Percentiles rank a stretch among this genome's conserved stretches.
Evolutionary conservation across 2,113 vertebrate species (phyloP).

Genomic region (Antechinus stuartii): DNA sequence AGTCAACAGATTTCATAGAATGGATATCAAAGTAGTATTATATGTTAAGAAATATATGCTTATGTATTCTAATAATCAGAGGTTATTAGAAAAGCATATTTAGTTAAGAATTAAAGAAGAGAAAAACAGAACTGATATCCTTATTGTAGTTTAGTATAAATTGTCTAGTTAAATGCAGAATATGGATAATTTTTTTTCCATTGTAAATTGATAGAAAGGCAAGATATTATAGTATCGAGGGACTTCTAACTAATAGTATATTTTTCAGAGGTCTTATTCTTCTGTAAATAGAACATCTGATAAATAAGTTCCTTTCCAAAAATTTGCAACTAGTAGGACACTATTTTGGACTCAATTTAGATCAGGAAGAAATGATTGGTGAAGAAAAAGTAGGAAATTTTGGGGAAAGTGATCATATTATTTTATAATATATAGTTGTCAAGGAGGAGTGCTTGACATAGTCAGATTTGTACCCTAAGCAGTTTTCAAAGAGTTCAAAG

Average conservation of each 20-base stretch:
- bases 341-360: background rate
- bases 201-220: background rate
- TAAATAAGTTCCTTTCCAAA: background rate
- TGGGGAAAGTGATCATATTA: background rate
- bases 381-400: background rate
- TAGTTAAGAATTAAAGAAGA: background rate
- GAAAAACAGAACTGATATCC: background rate
- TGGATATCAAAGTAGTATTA: background rate
- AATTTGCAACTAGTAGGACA: background rate
- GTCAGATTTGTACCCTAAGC: background rate
- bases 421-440: background rate
- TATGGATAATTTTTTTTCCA: background rate
- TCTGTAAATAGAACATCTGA: background rate
- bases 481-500: background rate
- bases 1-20: background rate
- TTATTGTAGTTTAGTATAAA: background rate
- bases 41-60: background rate
- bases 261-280: background rate
- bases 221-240: background rate
- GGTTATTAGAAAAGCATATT: background rate
- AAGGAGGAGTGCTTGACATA: background rate
- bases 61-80: background rate
- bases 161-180: background rate
- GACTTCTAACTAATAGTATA: background rate
- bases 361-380: background rate